Percentiles rank a stretch among this genome's conserved stretches.
These are phyloP conservation scores for Ceyx margarethae DNA, from an alignment of 2,113 vertebrate genomes.

Conservation along the genomic window DNA sequence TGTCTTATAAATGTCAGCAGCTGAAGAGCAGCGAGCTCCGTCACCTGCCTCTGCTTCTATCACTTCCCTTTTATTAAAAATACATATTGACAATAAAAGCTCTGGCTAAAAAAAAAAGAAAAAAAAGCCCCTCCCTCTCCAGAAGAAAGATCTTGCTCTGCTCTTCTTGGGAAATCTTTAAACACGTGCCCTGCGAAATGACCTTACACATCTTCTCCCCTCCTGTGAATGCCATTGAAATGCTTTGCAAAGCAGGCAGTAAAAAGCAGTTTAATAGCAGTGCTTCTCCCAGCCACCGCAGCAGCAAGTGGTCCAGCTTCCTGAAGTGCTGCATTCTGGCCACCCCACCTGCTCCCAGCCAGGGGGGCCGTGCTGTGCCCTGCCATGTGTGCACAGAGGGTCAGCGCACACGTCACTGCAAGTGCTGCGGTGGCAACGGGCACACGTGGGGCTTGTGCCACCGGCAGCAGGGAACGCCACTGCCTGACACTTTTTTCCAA, in stretches of 20 bases:
- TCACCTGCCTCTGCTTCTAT: not conserved
- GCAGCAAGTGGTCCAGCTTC: not conserved
- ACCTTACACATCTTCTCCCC: constrained; percentile 45
- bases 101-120: not conserved
- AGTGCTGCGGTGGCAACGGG: not conserved
- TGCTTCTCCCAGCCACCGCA: not conserved
- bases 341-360: accelerated
- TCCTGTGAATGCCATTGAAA: not conserved
- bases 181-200: constrained; percentile 14
- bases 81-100: constrained; percentile 38
- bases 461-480: accelerated
- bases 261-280: not conserved
- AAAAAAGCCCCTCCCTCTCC: not conserved
- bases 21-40: not conserved
- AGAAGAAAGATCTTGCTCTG: constrained; percentile 19
- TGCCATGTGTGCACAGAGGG: not conserved
- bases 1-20: constrained; percentile 52
- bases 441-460: accelerated
- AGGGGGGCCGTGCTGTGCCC: not conserved
- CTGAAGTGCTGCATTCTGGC: not conserved
- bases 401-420: accelerated
- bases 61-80: constrained; percentile 53
- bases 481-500: not conserved
- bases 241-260: not conserved
- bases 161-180: constrained; percentile 49